Evolutionary conservation across 2,797 vertebrate genomes (phyloP).

Genomic region (Clarias laeviceps): DNA sequence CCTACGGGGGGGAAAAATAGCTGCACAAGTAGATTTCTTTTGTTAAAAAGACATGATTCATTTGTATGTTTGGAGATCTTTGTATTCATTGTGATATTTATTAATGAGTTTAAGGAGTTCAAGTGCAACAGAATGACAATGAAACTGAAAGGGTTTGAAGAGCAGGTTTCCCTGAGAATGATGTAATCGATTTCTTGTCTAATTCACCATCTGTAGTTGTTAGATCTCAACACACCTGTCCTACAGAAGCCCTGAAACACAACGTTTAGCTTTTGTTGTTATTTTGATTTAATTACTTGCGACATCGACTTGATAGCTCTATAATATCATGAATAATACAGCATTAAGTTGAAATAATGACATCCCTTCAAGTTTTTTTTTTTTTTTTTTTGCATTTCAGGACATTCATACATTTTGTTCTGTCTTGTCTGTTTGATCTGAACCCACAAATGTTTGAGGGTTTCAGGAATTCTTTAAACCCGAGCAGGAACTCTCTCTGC

Average conservation of each 20-base stretch:
- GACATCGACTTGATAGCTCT: background rate
- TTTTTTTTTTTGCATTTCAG: background rate
- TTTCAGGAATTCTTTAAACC: background rate
- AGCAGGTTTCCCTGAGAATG: background rate
- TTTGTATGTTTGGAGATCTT: constrained; percentile 28
- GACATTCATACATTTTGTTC: background rate
- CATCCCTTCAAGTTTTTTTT: background rate
- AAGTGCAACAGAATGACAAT: background rate
- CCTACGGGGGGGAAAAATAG: background rate
- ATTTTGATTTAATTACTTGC: background rate
- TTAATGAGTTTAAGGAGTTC: background rate
- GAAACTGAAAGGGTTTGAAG: background rate
- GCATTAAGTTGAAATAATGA: background rate
- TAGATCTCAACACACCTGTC: background rate
- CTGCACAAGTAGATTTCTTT: constrained; percentile 28
- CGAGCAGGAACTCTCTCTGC: background rate
- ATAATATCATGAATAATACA: background rate
- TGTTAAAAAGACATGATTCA: background rate
- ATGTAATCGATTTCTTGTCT: no score
- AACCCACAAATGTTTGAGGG: background rate
- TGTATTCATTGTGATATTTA: constrained; percentile 36
- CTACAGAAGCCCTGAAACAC: constrained; percentile 6
- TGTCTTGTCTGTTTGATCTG: background rate
- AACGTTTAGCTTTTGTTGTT: background rate
- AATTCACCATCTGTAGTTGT: background rate